A percentile compares a stretch with the other conserved stretches of the same genome.
Conservation (phyloP, 2,113 vertebrate species). For the Dissostichus mawsoni region DNA sequence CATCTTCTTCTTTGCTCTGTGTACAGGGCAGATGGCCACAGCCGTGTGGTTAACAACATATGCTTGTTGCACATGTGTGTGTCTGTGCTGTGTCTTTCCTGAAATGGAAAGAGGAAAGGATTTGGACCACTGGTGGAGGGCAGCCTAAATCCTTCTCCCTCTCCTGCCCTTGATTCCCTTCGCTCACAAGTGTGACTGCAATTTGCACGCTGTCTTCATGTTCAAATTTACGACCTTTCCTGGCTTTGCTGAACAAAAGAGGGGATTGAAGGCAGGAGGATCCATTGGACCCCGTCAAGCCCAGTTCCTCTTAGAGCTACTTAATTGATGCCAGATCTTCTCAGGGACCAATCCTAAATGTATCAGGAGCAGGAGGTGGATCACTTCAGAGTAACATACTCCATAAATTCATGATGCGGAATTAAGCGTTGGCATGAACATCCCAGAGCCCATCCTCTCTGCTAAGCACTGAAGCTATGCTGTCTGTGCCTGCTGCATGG, state of each 20-base stretch:
- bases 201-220: constrained; percentile 83
- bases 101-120: constrained; percentile 54
- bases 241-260: constrained; percentile 79
- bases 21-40: constrained; percentile 24
- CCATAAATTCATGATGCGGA: constrained; percentile 68
- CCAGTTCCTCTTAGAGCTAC: constrained; percentile 68
- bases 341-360: constrained; percentile 68
- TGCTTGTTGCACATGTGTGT: constrained; percentile 40
- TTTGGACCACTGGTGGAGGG: constrained; percentile 54
- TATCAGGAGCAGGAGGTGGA: constrained; percentile 64
- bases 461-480: constrained; percentile 47
- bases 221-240: constrained; percentile 79
- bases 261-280: constrained; percentile 78
- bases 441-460: constrained; percentile 53
- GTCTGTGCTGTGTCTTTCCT: constrained; percentile 36
- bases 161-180: constrained; percentile 71
- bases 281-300: constrained; percentile 74
- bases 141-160: constrained; percentile 65
- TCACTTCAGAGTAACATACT: constrained; percentile 64
- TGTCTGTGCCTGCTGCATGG: constrained; percentile 45
- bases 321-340: constrained; percentile 84
- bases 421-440: constrained; percentile 70
- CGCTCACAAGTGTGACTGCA: constrained; percentile 79
- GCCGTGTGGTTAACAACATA: constrained; percentile 36
- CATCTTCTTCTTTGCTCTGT: constrained; percentile 43